phyloP scores from a whole-genome alignment of 2,888 invertebrate species.

The Bellardia bayeri region DNA sequence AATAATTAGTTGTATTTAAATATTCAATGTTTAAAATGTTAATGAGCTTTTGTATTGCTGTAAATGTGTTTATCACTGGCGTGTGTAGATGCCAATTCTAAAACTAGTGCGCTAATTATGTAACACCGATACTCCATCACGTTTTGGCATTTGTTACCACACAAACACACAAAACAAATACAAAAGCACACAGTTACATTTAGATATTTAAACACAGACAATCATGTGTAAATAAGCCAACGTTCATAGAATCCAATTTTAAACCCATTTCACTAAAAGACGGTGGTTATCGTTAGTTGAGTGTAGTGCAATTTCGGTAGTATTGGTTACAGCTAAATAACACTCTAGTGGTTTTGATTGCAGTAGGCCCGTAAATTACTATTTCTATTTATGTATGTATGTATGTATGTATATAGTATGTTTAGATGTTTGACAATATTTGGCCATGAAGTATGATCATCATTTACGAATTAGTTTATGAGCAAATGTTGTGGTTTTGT shows the following conservation, averaged over 20 bases:
- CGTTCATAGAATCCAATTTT: background rate
- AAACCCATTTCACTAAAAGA: background rate
- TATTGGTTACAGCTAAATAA: slow-evolving; percentile 26
- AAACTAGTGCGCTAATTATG: slow-evolving; percentile 34
- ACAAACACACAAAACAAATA: background rate
- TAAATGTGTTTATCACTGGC: background rate
- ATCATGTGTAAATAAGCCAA: background rate
- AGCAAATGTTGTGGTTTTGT: slow-evolving; percentile 11
- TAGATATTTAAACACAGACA: background rate
- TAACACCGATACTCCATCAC: slow-evolving; percentile 14
- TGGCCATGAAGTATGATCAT: background rate
- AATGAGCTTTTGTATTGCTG: slow-evolving; percentile 13
- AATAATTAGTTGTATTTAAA: slow-evolving; percentile 11
- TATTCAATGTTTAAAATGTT: background rate
- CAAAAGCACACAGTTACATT: background rate
- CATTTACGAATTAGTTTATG: background rate
- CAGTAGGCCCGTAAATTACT: slow-evolving; percentile 14
- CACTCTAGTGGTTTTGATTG: slow-evolving; percentile 5
- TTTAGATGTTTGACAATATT: slow-evolving; percentile 19
- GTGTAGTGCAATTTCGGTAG: background rate
- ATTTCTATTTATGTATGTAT: background rate
- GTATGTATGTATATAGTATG: too few relatives aligned
- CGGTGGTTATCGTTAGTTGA: background rate
- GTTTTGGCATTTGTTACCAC: slow-evolving; percentile 25
- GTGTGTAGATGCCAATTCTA: background rate